phyloP scores from a whole-genome alignment of 1,140 invertebrate genomes.

The Scaptomyza hsui region DNA sequence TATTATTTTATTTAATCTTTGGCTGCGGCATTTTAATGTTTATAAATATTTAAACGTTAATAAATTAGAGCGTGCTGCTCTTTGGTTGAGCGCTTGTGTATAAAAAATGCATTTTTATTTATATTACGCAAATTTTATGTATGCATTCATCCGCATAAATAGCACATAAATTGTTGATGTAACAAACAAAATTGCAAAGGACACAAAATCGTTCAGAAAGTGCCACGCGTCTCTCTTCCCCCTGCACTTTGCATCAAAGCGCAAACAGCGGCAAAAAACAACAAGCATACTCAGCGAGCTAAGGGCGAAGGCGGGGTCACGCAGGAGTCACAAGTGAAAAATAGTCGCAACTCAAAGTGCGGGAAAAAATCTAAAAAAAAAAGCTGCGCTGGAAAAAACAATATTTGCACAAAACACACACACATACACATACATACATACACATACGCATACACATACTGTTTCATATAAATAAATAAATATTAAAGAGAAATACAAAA shows the following conservation, averaged over 20 bases:
- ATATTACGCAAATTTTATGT: slow-evolving; percentile 67
- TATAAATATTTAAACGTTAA: slow-evolving; percentile 20
- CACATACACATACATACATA: slow-evolving; percentile 10
- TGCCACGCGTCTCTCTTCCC: slow-evolving; percentile 35
- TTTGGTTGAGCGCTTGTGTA: slow-evolving; percentile 14
- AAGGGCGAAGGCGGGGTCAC: background rate
- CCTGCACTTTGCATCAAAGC: slow-evolving; percentile 11
- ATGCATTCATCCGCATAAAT: slow-evolving; percentile 76
- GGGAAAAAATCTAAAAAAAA: slow-evolving; percentile 14
- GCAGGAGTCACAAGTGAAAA: slow-evolving; percentile 46
- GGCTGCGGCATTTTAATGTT: background rate
- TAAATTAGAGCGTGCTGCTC: slow-evolving; percentile 25
- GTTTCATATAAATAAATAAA: slow-evolving; percentile 43
- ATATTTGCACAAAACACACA: slow-evolving; percentile 68
- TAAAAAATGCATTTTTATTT: slow-evolving; percentile 76
- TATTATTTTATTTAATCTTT: slow-evolving; percentile 5
- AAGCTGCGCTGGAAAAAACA: slow-evolving; percentile 31
- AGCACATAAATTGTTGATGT: slow-evolving; percentile 44
- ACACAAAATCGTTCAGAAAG: slow-evolving; percentile 30
- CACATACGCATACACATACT: slow-evolving; percentile 8
- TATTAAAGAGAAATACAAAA: slow-evolving; percentile 64
- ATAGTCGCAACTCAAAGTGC: slow-evolving; percentile 49
- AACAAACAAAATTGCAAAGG: slow-evolving; percentile 34
- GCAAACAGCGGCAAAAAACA: slow-evolving; percentile 14
- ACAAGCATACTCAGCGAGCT: background rate